Conservation (phyloP, 1,140 invertebrate genomes). For the Sweltsa coloradensis region DNA sequence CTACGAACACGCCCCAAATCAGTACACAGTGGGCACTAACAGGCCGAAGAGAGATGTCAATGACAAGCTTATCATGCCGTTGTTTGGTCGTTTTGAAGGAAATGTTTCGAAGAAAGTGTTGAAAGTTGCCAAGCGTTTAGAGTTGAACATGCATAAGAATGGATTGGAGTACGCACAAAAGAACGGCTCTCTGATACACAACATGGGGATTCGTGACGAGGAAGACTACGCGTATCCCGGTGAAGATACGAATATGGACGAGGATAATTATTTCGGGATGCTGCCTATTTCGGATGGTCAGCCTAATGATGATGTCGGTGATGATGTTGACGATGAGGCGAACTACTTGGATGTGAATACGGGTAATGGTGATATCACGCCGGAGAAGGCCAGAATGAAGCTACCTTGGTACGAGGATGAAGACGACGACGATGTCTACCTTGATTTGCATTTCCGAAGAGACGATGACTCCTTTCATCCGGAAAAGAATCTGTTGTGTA, state of each 20-base stretch:
- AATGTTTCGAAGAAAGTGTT: not conserved
- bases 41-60: conserved; percentile 22
- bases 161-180: not conserved
- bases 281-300: not conserved
- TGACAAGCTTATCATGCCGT: conserved; percentile 19
- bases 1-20: conserved; percentile 16
- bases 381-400: not conserved
- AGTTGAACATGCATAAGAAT: not conserved
- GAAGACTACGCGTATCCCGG: too few relatives aligned
- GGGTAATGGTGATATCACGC: not conserved
- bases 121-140: too few relatives aligned
- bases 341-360: not conserved
- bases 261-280: not conserved
- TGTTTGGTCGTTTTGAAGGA: not conserved
- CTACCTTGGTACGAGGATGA: not conserved
- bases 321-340: not conserved
- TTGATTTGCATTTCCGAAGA: not conserved
- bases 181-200: not conserved
- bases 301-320: not conserved
- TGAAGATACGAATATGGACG: not conserved
- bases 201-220: too few relatives aligned
- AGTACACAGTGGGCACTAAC: not conserved
- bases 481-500: not conserved
- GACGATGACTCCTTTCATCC: not conserved
- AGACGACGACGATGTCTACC: not conserved